Evolutionary conservation across 2,888 invertebrate genomes (phyloP), one percentile per base, ranked within the genome.

Genomic region (Xylota sylvarum): DNA sequence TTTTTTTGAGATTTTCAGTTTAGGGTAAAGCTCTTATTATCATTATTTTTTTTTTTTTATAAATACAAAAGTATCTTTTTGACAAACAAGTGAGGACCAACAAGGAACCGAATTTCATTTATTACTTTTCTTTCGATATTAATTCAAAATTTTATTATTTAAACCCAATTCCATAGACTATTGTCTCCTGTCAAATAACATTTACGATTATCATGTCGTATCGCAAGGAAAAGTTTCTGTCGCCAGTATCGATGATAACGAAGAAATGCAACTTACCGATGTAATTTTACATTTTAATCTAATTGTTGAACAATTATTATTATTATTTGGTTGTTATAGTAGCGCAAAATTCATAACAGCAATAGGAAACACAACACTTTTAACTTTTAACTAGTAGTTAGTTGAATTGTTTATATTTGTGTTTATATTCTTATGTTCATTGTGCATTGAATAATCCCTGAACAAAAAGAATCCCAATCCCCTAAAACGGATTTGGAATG

Each of bases 141-240:
- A 86, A 86, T 78, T 43, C 32, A 30, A 46, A 27, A 76, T 65
- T 56, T 72, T 73, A 73, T 81, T 86, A 86, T 77, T 78, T 76
- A 81, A 81, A 86, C 77, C 73, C 78, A 70, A 81, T 76, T 74
- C 69, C 60, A 72, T 90, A 92, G 92, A 90, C 1, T 19, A 48
- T 89, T 95, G 96, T 94, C 93, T 95, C 92, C 95, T 97, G 93
- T 94, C 95, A 92, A 94, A 97, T 93, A 96, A 97, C 94, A 93
- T 97, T 94, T 93, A 94, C 93, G 96, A 97, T 93, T 98, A 98
- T 95, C 94, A 95, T 94, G 97, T 97, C 95, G 95, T 98, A 93
- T 96, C 98, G 93, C 98, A 98, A 95, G 98, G 98, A 94, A 97
- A 97, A 94, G 96, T 96, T 90, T 96, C 97, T 90, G 98, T 98